A percentile compares a stretch with the other conserved stretches of the same genome.
phyloP scores from a whole-genome alignment of 1,140 invertebrate genomes.

The Pseudomyrmex concolor region DNA sequence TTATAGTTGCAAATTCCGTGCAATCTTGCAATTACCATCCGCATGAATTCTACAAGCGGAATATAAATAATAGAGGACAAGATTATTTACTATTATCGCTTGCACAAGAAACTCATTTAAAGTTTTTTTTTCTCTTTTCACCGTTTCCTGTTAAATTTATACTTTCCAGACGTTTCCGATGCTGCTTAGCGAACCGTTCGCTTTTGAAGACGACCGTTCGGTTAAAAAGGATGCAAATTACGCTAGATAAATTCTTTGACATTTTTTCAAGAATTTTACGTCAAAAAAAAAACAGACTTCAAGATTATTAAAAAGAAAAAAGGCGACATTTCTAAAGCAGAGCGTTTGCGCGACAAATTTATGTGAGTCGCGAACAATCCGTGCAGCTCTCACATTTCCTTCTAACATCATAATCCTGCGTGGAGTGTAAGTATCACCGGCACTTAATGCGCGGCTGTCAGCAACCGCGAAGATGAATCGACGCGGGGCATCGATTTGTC shows the following conservation, averaged over 20 bases:
- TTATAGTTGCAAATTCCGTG: constrained; percentile 4
- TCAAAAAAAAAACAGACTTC: too few species aligned
- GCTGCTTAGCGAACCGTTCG: too few species aligned
- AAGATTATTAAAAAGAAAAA: too few species aligned
- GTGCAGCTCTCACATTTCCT: neutral
- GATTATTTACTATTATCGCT: constrained; percentile 5
- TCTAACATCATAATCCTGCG: constrained; percentile 17
- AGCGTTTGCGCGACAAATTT: too few species aligned
- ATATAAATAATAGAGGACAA: neutral
- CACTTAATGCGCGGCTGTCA: constrained; percentile 48
- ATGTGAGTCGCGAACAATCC: neutral
- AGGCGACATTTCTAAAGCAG: too few species aligned
- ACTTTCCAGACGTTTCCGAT: neutral
- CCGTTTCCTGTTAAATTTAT: neutral
- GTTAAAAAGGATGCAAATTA: too few species aligned
- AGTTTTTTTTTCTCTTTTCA: neutral
- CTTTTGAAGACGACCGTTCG: too few species aligned
- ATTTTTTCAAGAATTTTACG: too few species aligned
- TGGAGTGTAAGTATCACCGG: neutral
- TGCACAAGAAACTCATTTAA: neutral
- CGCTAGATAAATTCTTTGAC: too few species aligned
- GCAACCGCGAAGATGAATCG: constrained; percentile 32
- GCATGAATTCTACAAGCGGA: neutral
- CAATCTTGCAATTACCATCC: constrained; percentile 7
- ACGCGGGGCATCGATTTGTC: constrained; percentile 28